Evolutionary conservation across 2,888 invertebrate species (phyloP).

Genomic region (Drosophila infuscata): DNA sequence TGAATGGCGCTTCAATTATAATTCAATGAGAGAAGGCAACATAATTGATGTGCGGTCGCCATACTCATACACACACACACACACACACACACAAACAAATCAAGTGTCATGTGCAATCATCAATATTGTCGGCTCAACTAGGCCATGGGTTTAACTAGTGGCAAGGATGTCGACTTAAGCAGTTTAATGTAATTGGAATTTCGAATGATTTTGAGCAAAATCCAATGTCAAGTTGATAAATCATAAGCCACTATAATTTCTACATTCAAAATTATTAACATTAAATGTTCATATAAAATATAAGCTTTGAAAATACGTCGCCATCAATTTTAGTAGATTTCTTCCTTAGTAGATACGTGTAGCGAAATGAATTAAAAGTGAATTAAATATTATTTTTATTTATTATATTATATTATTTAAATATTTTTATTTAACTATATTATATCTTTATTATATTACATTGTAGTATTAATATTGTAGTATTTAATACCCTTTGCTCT

Average conservation of each 20-base stretch:
- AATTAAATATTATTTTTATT: neutral
- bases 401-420: neutral
- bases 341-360: no score
- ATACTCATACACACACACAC: constrained; percentile 24
- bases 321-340: neutral
- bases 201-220: neutral
- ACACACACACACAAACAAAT: constrained; percentile 22
- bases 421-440: neutral
- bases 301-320: neutral
- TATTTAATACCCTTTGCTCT: neutral
- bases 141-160: neutral
- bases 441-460: neutral
- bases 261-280: no score
- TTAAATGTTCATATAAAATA: neutral
- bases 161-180: constrained; percentile 18
- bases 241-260: neutral
- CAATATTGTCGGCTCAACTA: constrained; percentile 12
- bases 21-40: constrained; percentile 61
- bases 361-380: neutral
- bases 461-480: neutral
- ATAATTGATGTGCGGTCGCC: constrained; percentile 66
- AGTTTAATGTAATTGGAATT: constrained; percentile 27
- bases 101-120: constrained; percentile 20
- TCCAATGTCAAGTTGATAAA: neutral
- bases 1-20: constrained; percentile 68